Evolutionary conservation across 2,113 vertebrate genomes (phyloP), one percentile per base, ranked within the genome.

Genomic region (Carlito syrichta): DNA sequence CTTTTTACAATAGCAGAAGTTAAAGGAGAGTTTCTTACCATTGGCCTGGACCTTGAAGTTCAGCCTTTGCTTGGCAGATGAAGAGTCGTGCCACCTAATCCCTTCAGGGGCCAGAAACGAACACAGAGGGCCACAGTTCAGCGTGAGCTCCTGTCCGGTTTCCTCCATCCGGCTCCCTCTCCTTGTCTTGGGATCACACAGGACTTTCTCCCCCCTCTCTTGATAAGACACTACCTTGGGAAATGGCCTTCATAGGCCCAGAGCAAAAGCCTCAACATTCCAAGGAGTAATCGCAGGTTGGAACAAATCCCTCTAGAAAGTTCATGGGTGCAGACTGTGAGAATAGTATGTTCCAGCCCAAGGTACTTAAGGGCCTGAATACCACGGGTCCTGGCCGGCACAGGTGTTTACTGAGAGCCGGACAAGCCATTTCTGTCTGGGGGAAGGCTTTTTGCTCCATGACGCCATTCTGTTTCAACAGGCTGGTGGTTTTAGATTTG

Each of bases 301-400:
- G 68, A 71, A 87, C 82, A 38, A 23, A 71, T 56, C 3, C 43
- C 48, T 92, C 73, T 32, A 74, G 82, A 83, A 91, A 86, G 91
- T 56, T 93, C 88, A 50, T 27, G 8, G 86, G 91, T 78, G 11
- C 56, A 56, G 76, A 30, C 23, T 7, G 60, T 83, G 77, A 79
- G 94, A 96, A 97, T 54, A 83, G 43, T 10, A 66, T 95, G 93
- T 97, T 96, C 97, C 78, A 93, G 74, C 7, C 43, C 0, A 0
- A 77, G 77, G 90, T 68, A 40, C 58, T 96, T 85, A 79, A 48
- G 52, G 25, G 11, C 78, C 81, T 17, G 52, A 45, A 62, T 20
- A n/a, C 58, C 52, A 4, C 3, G 0, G 95, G 22, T 76, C 38
- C 74, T 12, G 58, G 96, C 43, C 2, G 2, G 52, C 77, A 8